phyloP scores from a whole-genome alignment of 2,888 invertebrate genomes.

The Octonoba sinensis region DNA sequence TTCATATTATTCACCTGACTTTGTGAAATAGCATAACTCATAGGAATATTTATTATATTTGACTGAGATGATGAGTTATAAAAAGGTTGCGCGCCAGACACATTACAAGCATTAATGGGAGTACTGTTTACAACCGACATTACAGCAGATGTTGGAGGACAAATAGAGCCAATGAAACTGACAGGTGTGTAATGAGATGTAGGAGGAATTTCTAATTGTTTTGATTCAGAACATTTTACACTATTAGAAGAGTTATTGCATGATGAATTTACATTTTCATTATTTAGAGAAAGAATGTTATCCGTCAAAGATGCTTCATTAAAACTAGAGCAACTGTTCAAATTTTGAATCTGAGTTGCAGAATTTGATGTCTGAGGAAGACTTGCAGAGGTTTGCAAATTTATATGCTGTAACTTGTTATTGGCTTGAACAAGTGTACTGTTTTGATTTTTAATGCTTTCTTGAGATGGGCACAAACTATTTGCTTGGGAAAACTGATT shows the following conservation, averaged over 20 bases:
- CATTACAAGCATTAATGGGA: constrained; percentile 8
- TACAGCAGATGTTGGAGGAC: constrained; percentile 24
- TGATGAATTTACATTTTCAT: constrained; percentile 23
- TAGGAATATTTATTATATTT: constrained; percentile 48
- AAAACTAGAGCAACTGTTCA: constrained; percentile 3
- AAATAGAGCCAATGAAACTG: constrained; percentile 12
- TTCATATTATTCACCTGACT: constrained; percentile 27
- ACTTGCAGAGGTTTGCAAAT: constrained; percentile 15
- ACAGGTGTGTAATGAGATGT: constrained; percentile 12
- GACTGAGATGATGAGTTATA: constrained; percentile 40
- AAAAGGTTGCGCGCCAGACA: constrained; percentile 20
- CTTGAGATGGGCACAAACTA: constrained; percentile 18
- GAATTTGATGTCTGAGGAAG: constrained; percentile 18
- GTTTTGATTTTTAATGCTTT: constrained; percentile 31
- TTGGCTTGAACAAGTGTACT: constrained; percentile 11
- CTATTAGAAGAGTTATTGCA: constrained; percentile 21
- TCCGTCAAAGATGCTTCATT: constrained; percentile 15
- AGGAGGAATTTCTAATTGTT: constrained; percentile 25
- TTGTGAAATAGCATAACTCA: constrained; percentile 47
- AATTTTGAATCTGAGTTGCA: constrained; percentile 16
- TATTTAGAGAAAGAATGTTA: neutral
- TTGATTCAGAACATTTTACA: constrained; percentile 25
- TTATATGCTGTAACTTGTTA: constrained; percentile 24
- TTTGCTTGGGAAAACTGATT: constrained; percentile 25
- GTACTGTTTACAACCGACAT: constrained; percentile 33